Base-by-base conservation (phyloP, 2,797 vertebrate species). In the Oreochromis grahami region DNA sequence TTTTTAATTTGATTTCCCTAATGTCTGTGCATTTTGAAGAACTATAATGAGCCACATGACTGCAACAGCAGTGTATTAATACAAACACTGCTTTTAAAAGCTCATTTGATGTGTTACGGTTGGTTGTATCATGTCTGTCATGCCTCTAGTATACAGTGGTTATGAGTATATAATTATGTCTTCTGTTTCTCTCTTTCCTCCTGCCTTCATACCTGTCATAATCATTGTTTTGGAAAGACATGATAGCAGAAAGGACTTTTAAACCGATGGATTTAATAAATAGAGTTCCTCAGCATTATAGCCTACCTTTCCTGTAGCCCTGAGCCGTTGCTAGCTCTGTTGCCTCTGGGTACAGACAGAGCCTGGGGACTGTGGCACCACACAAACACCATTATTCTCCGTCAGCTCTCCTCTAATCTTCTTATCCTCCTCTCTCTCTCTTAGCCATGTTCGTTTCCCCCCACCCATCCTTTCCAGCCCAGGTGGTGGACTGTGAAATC, bases 261-360 rank as follows among this genome's bases (percentile, higher is more conserved):
- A 41, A 88, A 84, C 2, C 24, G 56, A 86, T 74, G 72, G 65
- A 77, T 88, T 82, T 77, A 84, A 88, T 80, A 65, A 77, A 83
- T 85, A 77, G 60, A 48, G 32, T 78, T 89, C 48, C 43, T 68
- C 55, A 21, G 65, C 32, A 72, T 85, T 68, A 77, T 56, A 63
- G 19, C 32, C 70, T 5, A 17, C 52, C 41, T 87, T 74, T 65
- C 51, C 41, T 86, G 68, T 82, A 77, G 85, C 84, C 76, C 55
- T 3, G 76, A 87, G 87, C 90, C 90, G 72, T 89, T 90, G 87
- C 84, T 86, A 48, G 88, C 74, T 83, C 79, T 84, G 72, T 84
- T 90, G 88, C 89, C 90, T 82, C 51, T 81, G 87, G 91, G 86
- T 84, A 80, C 80, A 93, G 87, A 93, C 90, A 45, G 78, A 88